Percentiles rank a stretch among this genome's conserved stretches.
Evolutionary conservation across 2,888 invertebrate species (phyloP).

Genomic region (Dasypogon diadema): DNA sequence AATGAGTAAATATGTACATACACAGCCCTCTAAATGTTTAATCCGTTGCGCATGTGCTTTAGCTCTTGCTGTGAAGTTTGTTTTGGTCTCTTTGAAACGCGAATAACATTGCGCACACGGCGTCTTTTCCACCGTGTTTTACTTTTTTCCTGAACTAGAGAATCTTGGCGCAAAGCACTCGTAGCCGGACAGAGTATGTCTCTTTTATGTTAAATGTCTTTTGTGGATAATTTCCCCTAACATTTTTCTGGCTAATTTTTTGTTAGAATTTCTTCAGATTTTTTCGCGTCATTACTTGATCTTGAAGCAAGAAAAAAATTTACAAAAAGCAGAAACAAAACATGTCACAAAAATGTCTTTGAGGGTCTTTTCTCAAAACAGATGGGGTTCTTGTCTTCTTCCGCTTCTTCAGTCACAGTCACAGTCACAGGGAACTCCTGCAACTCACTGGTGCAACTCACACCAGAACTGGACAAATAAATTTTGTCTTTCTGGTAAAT

Average conservation of each 20-base stretch:
- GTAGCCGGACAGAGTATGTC: constrained; percentile 26
- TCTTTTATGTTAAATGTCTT: constrained; percentile 43
- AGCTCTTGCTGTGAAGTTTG: constrained; percentile 2
- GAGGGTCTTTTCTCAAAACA: constrained; percentile 28
- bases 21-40: constrained; percentile 23
- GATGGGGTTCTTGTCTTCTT: constrained; percentile 29
- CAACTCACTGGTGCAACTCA: neutral
- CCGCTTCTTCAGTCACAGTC: neutral
- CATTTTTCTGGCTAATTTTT: constrained; percentile 35
- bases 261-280: constrained; percentile 19
- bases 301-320: constrained; percentile 31
- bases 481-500: constrained; percentile 51
- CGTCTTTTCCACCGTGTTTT: constrained; percentile 7
- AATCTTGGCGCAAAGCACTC: constrained; percentile 8
- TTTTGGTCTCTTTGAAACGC: neutral
- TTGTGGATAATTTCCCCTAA: constrained; percentile 44
- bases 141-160: constrained; percentile 5
- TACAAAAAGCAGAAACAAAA: constrained; percentile 31
- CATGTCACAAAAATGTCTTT: constrained; percentile 34
- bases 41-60: constrained; percentile 37
- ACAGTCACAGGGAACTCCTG: neutral
- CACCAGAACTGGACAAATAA: constrained; percentile 44
- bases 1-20: constrained; percentile 53
- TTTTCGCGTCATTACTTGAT: constrained; percentile 34
- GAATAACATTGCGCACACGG: constrained; percentile 20